Percentiles rank a stretch among this genome's conserved stretches.
Evolutionary conservation across 2,113 vertebrate genomes (phyloP).

Genomic region (Cnemophilus loriae): DNA sequence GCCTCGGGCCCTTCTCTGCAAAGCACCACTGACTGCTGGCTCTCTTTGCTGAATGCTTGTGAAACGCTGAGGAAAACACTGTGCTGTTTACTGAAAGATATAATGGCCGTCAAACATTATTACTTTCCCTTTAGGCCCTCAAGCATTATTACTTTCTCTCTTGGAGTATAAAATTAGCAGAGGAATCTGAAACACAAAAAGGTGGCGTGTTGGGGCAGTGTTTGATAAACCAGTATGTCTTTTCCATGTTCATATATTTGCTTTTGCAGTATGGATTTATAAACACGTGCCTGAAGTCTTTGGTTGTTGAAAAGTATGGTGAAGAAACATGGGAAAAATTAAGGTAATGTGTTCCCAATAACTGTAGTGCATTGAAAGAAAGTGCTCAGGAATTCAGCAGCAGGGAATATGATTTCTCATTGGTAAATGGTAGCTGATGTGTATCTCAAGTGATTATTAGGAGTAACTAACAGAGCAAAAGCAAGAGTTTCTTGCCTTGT

Average conservation of each 20-base stretch:
- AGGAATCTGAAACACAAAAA: neutral
- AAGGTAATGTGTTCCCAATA: conserved; percentile 58
- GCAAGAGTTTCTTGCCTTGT: neutral
- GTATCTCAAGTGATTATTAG: neutral
- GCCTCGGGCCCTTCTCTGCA: rapidly evolving
- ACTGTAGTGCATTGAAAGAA: neutral
- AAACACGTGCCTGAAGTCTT: conserved; percentile 74
- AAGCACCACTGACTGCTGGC: rapidly evolving
- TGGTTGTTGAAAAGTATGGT: conserved; percentile 74
- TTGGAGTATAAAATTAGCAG: neutral
- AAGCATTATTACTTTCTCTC: neutral
- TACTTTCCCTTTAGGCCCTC: neutral
- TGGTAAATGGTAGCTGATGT: neutral
- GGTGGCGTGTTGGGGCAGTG: neutral
- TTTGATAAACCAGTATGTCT: neutral
- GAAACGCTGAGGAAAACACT: neutral
- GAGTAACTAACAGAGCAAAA: neutral
- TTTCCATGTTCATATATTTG: neutral
- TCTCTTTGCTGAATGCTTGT: rapidly evolving
- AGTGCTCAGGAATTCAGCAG: neutral
- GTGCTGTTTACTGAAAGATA: rapidly evolving
- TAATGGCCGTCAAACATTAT: neutral
- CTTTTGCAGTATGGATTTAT: conserved; percentile 77
- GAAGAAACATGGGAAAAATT: conserved; percentile 80
- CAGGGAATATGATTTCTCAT: neutral